Evolutionary conservation across 2,888 invertebrate genomes (phyloP), one percentile per base, ranked within the genome.

Genomic region (Quadroppia sp.): DNA sequence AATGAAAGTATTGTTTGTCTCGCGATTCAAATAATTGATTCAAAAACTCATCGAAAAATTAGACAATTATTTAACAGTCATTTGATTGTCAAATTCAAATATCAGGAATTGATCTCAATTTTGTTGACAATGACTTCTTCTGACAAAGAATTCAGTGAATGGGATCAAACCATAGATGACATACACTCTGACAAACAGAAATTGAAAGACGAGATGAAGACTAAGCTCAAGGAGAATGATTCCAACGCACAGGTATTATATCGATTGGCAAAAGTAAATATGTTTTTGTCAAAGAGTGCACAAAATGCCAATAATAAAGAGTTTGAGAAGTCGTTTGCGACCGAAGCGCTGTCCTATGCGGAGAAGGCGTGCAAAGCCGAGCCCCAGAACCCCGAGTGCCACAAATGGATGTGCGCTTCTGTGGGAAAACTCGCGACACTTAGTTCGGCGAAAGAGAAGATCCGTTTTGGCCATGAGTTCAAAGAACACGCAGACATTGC

Each of bases 401-500:
- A 67, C 7, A 67, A 67, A 13, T 67, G 67, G 67, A 23, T 23
- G 15, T 67, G 67, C 23, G 67, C 67, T 15, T n/a, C 67, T 1
- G 15, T 40, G 11, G 67, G 67, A 3, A 13, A 7, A 3, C 15
- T 67, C 36, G 67, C 67, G 6, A 67, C n/a, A 1, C 7, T 67
- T 1, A 25, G 20, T 11, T 15, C 42, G 1, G 3, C 42, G 3
- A 67, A 67, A 23, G 42, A 67, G 20, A 40, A 40, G 67, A 23
- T 67, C 23, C 9, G 23, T 23, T 67, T 13, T 13, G 67, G 67
- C 40, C 36, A 67, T 1, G n/a, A 67, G 23, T 67, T 67, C 67
- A 67, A 67, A 67, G 42, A 67, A 42, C 67, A 67, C 67, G 67
- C 67, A 9, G 67, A 67, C 42, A 67, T 67, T n/a, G 36, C 67